Evolutionary conservation across 2,888 invertebrate genomes (phyloP).

Genomic region (Smittia aterrima): DNA sequence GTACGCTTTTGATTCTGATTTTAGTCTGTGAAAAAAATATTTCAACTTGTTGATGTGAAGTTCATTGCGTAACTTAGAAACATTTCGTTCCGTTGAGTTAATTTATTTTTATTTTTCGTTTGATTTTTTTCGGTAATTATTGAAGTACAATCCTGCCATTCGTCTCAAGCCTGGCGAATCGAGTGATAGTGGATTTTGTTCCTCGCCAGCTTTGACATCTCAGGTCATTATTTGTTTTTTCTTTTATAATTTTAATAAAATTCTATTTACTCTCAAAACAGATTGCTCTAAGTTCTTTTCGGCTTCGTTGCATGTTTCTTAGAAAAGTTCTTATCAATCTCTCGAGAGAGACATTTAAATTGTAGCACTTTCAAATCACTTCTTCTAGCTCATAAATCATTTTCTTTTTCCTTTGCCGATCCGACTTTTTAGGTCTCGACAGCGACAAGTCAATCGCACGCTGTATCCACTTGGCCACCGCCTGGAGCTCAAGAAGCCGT

Average conservation of each 20-base stretch:
- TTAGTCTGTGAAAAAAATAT: background rate
- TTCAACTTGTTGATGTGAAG: constrained; percentile 43
- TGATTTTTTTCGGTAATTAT: constrained; percentile 49
- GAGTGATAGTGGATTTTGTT: constrained; percentile 56
- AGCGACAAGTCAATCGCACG: constrained; percentile 52
- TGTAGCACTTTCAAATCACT: background rate
- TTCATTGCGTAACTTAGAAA: constrained; percentile 44
- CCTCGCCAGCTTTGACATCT: constrained; percentile 55
- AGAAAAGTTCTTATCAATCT: background rate
- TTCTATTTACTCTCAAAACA: background rate
- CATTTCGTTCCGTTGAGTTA: constrained; percentile 39
- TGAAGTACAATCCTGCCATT: constrained; percentile 56
- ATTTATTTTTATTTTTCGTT: constrained; percentile 46
- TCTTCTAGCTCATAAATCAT: constrained; percentile 4
- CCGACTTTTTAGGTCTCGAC: constrained; percentile 56
- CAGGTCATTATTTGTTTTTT: constrained; percentile 49
- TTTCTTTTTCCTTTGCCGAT: constrained; percentile 20
- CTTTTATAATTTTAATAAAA: constrained; percentile 42
- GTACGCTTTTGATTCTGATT: constrained; percentile 20
- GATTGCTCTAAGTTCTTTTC: constrained; percentile 20
- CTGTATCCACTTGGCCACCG: constrained; percentile 55
- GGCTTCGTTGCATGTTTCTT: background rate
- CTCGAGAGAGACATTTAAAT: background rate
- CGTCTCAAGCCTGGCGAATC: constrained; percentile 59
- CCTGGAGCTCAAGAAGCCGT: constrained; percentile 55